phyloP scores from a whole-genome alignment of 2,888 invertebrate species.

The Aproaerema taeniolella region DNA sequence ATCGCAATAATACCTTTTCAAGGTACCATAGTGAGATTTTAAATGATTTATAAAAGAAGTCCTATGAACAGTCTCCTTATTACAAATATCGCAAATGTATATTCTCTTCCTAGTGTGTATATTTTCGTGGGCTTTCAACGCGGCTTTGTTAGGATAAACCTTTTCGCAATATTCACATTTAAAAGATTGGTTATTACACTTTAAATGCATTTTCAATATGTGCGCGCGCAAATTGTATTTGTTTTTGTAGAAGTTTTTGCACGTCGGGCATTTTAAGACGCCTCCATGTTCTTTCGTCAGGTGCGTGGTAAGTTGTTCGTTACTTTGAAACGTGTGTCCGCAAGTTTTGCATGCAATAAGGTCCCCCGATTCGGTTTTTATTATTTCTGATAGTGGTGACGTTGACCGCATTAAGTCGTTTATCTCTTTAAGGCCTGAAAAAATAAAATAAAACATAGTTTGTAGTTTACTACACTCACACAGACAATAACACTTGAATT shows the following conservation, averaged over 20 bases:
- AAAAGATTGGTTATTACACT: not conserved
- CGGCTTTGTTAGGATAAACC: not conserved
- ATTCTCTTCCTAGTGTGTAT: not conserved
- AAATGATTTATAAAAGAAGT: not conserved
- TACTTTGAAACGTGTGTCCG: not conserved
- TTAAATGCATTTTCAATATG: not conserved
- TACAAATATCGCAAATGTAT: not conserved
- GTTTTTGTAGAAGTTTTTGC: not conserved
- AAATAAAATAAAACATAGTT: too few relatives aligned
- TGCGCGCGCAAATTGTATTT: not conserved
- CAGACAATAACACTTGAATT: too few relatives aligned
- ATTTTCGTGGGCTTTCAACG: not conserved
- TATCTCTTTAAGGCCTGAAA: too few relatives aligned
- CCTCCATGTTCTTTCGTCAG: not conserved
- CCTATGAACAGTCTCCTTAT: not conserved
- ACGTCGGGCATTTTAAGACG: not conserved
- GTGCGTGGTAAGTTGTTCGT: not conserved
- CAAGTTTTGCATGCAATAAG: not conserved
- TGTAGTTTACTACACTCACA: too few relatives aligned
- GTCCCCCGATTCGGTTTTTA: not conserved
- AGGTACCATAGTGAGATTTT: not conserved
- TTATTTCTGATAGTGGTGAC: too few relatives aligned
- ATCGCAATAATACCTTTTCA: not conserved
- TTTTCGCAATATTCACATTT: not conserved
- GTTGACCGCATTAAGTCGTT: too few relatives aligned